Conservation (phyloP, 2,113 vertebrate species). For the Limnothrissa miodon region DNA sequence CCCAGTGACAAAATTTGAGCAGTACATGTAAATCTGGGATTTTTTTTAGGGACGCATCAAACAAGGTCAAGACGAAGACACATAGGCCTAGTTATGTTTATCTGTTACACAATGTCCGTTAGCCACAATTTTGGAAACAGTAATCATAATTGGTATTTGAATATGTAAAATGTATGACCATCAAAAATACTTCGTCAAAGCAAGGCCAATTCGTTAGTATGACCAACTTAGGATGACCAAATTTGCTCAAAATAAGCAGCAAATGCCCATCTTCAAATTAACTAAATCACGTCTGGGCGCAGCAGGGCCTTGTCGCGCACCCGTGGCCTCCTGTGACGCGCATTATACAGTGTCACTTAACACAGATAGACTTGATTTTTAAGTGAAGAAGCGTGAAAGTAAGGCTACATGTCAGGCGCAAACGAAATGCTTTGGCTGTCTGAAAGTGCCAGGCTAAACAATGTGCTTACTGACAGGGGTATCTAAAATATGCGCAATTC, state of each 20-base stretch:
- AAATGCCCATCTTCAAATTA: too few relatives aligned
- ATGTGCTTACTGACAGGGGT: background rate
- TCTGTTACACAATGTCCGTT: background rate
- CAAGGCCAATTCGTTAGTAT: too few relatives aligned
- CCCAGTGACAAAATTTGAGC: background rate
- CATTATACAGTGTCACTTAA: slow-evolving; percentile 46
- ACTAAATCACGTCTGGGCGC: too few relatives aligned
- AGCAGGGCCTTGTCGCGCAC: slow-evolving; percentile 29
- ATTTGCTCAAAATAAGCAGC: too few relatives aligned
- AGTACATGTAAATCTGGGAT: background rate
- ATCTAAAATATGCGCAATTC: background rate
- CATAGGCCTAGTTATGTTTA: background rate
- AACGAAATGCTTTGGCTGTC: background rate
- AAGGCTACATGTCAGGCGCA: background rate
- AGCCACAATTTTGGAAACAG: background rate
- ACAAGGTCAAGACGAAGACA: background rate
- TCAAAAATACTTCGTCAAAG: background rate
- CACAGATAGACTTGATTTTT: background rate
- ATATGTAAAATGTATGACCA: background rate
- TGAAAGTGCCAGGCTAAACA: background rate
- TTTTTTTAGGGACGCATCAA: background rate
- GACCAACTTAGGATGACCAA: too few relatives aligned
- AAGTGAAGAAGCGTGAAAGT: background rate
- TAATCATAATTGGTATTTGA: background rate
- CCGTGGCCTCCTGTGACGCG: slow-evolving; percentile 28